These are phyloP conservation scores for Melanargia galathea DNA, from an alignment of 2,888 invertebrate genomes.

Conservation along the genomic window DNA sequence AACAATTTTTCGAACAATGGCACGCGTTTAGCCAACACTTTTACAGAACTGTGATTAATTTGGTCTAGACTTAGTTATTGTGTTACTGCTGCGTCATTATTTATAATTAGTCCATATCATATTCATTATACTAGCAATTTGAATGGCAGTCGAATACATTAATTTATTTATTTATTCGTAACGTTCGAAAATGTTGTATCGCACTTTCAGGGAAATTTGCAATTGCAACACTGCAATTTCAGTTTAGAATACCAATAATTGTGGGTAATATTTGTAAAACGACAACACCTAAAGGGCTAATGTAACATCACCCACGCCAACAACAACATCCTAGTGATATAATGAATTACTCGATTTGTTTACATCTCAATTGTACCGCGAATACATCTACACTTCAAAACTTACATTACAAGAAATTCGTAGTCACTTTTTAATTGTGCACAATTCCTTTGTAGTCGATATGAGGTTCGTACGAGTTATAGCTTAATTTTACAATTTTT, in stretches of 20 bases:
- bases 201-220: background rate
- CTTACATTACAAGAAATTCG: constrained; percentile 66
- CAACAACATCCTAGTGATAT: constrained; percentile 62
- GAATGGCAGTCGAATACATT: constrained; percentile 26
- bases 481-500: constrained; percentile 44
- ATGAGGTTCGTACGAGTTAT: constrained; percentile 50
- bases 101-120: constrained; percentile 29
- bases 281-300: constrained; percentile 60
- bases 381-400: constrained; percentile 47
- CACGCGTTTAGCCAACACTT: constrained; percentile 66
- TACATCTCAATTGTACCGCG: constrained; percentile 23
- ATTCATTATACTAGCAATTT: constrained; percentile 3
- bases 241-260: constrained; percentile 10
- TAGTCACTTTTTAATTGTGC: constrained; percentile 67
- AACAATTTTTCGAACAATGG: constrained; percentile 73
- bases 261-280: constrained; percentile 41
- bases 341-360: constrained; percentile 37
- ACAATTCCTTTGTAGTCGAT: constrained; percentile 73
- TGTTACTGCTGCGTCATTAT: constrained; percentile 9
- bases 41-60: constrained; percentile 38
- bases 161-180: constrained; percentile 11
- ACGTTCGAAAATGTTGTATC: background rate
- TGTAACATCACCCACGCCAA: constrained; percentile 68
- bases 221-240: background rate
- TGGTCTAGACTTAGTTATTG: constrained; percentile 38